These are phyloP conservation scores for Solea senegalensis DNA, from an alignment of 2,113 vertebrate genomes.

Conservation along the genomic window DNA sequence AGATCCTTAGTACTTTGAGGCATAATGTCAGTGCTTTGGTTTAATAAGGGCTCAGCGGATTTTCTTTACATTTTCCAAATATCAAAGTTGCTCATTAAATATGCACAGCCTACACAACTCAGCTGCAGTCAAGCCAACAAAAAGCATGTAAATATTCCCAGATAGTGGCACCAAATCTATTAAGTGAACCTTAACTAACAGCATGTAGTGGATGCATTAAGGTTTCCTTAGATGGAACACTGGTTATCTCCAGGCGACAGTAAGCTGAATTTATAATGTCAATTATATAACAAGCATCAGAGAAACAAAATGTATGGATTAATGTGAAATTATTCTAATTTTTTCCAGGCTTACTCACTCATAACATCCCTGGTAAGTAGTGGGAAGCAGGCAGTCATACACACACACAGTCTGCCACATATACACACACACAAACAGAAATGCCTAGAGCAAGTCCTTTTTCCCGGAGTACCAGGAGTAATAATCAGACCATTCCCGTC, in stretches of 20 bases:
- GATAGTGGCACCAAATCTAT: slow-evolving; percentile 31
- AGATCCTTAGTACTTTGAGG: slow-evolving; percentile 39
- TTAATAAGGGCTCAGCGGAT: slow-evolving; percentile 41
- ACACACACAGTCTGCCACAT: slow-evolving; percentile 1
- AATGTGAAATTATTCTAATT: slow-evolving; percentile 80
- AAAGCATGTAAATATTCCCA: slow-evolving; percentile 34
- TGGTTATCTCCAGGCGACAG: slow-evolving; percentile 3
- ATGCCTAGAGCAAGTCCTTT: slow-evolving; percentile 4
- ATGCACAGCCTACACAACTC: slow-evolving; percentile 25
- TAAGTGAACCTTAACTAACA: slow-evolving; percentile 44
- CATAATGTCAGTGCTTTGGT: slow-evolving; percentile 25
- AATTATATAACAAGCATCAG: slow-evolving; percentile 67
- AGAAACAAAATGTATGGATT: slow-evolving; percentile 72
- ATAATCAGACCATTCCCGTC: neutral
- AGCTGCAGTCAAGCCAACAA: slow-evolving; percentile 35
- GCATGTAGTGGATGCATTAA: slow-evolving; percentile 31
- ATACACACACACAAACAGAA: slow-evolving; percentile 5
- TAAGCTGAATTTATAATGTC: slow-evolving; percentile 70
- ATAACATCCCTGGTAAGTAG: slow-evolving; percentile 66
- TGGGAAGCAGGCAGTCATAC: slow-evolving; percentile 54
- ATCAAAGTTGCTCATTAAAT: slow-evolving; percentile 53
- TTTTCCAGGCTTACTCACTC: slow-evolving; percentile 75
- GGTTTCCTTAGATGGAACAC: slow-evolving; percentile 37
- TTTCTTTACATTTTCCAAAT: slow-evolving; percentile 42
- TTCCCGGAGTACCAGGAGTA: neutral